phyloP scores from a whole-genome alignment of 2,888 invertebrate genomes.

The Eilema depressum region DNA sequence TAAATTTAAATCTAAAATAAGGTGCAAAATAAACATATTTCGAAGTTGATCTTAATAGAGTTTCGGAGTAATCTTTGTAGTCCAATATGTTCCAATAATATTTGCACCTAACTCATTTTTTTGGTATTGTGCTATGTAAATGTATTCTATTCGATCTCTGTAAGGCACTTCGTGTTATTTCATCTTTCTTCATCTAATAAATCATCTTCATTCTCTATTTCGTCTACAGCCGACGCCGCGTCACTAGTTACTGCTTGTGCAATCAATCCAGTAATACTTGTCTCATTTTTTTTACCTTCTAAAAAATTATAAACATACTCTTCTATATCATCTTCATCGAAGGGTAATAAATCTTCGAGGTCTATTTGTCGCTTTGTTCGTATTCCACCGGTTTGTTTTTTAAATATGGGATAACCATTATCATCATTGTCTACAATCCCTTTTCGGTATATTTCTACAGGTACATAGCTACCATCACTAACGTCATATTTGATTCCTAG shows the following conservation, averaged over 20 bases:
- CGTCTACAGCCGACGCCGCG: conserved; percentile 64
- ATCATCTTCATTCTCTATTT: conserved; percentile 68
- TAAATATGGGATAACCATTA: conserved; percentile 64
- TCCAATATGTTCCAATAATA: conserved; percentile 17
- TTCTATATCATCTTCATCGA: conserved; percentile 79
- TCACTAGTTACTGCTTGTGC: conserved; percentile 77
- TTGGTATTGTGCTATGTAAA: conserved; percentile 65
- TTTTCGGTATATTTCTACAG: conserved; percentile 87
- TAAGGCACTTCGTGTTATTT: conserved; percentile 24
- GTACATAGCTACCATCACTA: conserved; percentile 82
- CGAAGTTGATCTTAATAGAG: conserved; percentile 40
- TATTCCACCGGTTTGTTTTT: conserved; percentile 52
- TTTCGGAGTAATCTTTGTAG: conserved; percentile 20
- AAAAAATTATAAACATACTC: conserved; percentile 77
- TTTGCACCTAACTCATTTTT: conserved; percentile 59
- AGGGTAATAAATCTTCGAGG: conserved; percentile 78
- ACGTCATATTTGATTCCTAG: conserved; percentile 87
- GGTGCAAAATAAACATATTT: conserved; percentile 13
- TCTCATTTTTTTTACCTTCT: conserved; percentile 74
- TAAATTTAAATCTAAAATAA: conserved; percentile 3
- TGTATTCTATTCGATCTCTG: conserved; percentile 52
- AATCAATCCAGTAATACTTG: conserved; percentile 74
- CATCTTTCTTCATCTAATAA: conserved; percentile 65
- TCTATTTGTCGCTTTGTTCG: conserved; percentile 73
- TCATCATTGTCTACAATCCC: conserved; percentile 87